Evolutionary conservation across 1,140 invertebrate genomes (phyloP).

Genomic region (Sycobia sp.): DNA sequence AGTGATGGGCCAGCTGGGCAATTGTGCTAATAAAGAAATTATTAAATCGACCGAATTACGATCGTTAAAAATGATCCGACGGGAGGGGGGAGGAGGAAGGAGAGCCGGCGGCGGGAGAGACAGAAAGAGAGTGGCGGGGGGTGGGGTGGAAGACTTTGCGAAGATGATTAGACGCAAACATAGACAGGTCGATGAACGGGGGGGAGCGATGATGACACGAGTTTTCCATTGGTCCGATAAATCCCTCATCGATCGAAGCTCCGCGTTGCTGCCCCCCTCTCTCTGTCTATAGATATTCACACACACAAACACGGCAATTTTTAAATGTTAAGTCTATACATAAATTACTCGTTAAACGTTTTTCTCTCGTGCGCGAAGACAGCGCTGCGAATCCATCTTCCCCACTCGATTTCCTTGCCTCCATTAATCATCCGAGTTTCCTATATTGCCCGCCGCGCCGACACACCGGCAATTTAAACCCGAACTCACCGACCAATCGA

Average conservation of each 20-base stretch:
- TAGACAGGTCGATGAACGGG: constrained; percentile 6
- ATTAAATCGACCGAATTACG: constrained; percentile 8
- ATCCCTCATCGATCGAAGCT: constrained; percentile 8
- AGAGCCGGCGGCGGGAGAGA: neutral
- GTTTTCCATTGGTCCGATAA: constrained; percentile 16
- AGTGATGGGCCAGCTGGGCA: neutral
- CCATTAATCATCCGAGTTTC: no score
- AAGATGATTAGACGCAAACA: neutral
- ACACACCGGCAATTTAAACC: no score
- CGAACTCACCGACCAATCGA: no score
- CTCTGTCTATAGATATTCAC: no score
- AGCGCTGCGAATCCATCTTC: no score
- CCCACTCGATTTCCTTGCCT: no score
- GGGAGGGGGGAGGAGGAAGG: neutral
- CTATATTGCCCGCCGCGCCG: no score
- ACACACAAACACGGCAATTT: no score
- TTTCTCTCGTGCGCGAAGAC: no score
- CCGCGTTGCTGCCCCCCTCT: no score
- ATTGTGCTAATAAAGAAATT: constrained; percentile 29
- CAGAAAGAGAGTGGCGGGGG: neutral
- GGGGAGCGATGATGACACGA: constrained; percentile 15
- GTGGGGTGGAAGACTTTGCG: neutral
- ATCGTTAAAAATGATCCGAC: constrained; percentile 2
- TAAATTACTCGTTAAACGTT: no score
- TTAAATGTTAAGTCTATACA: no score